Evolutionary conservation across 35 echinoderm and acorn worm genomes (phyloP).

Genomic region (Apostichopus californicus): DNA sequence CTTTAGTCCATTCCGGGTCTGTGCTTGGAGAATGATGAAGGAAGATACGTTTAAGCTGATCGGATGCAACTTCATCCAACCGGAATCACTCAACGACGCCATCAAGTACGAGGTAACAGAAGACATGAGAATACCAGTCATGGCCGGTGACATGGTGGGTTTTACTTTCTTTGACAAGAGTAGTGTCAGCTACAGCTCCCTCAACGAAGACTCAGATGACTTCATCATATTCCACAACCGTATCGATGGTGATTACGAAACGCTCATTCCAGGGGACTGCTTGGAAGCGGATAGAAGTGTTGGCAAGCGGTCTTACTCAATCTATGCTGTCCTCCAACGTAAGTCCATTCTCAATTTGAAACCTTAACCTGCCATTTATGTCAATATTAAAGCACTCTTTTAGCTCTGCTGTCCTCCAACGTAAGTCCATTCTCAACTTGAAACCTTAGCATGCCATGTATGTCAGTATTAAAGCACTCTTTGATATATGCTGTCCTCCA

Average conservation of each 20-base stretch:
- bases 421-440: background rate
- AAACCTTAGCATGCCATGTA: background rate
- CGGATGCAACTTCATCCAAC: conserved; percentile 33
- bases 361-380: background rate
- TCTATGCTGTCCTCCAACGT: conserved; percentile 23
- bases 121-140: background rate
- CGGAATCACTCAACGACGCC: background rate
- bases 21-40: conserved; percentile 16
- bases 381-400: background rate
- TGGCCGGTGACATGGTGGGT: conserved; percentile 33
- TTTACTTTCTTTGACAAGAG: conserved; percentile 26
- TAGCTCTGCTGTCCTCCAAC: conserved; percentile 1
- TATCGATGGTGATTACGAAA: background rate
- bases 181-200: background rate
- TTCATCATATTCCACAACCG: conserved; percentile 23
- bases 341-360: background rate
- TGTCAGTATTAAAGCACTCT: background rate
- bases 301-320: conserved; percentile 15
- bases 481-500: background rate
- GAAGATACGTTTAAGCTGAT: conserved; percentile 41
- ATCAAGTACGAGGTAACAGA: background rate
- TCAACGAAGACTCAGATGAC: background rate
- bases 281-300: background rate
- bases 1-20: background rate
- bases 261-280: background rate